A percentile compares a stretch with the other conserved stretches of the same genome.
phyloP scores from a whole-genome alignment of 2,797 vertebrate species.

The Phataginus tricuspis region DNA sequence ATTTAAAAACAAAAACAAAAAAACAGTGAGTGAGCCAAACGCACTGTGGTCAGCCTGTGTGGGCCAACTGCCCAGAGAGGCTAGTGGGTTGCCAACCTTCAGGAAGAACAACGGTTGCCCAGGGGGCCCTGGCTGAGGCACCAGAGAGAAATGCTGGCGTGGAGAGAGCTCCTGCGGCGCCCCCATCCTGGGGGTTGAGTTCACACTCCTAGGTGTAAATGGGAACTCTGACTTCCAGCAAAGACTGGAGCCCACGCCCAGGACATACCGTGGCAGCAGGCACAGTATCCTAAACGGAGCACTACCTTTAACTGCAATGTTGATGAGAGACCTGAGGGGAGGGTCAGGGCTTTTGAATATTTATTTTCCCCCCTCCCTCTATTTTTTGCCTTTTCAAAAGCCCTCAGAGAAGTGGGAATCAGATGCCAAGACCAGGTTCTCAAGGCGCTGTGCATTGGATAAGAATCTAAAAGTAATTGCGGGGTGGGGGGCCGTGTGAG shows the following conservation, averaged over 20 bases:
- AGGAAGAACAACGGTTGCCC: neutral
- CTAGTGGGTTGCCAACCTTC: neutral
- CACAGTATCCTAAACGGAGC: neutral
- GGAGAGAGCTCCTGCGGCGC: neutral
- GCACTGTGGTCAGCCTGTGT: neutral
- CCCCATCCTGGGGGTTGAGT: neutral
- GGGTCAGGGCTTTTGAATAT: neutral
- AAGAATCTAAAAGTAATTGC: neutral
- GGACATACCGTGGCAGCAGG: neutral
- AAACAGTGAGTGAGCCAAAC: neutral
- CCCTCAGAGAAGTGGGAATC: neutral
- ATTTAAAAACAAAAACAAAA: neutral
- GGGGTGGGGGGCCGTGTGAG: neutral
- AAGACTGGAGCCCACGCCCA: neutral
- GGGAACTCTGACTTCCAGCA: neutral
- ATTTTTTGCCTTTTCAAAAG: neutral
- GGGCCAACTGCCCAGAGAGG: neutral
- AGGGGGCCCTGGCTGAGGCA: neutral
- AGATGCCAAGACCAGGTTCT: neutral
- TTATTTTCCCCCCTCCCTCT: neutral
- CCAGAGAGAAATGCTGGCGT: neutral
- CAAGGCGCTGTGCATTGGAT: neutral
- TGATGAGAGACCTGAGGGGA: neutral
- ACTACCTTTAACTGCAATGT: neutral
- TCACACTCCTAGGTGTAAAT: neutral